Evolutionary conservation across 2,888 invertebrate species (phyloP), one percentile per base, ranked within the genome.

Genomic region (Calameuta pallipes): DNA sequence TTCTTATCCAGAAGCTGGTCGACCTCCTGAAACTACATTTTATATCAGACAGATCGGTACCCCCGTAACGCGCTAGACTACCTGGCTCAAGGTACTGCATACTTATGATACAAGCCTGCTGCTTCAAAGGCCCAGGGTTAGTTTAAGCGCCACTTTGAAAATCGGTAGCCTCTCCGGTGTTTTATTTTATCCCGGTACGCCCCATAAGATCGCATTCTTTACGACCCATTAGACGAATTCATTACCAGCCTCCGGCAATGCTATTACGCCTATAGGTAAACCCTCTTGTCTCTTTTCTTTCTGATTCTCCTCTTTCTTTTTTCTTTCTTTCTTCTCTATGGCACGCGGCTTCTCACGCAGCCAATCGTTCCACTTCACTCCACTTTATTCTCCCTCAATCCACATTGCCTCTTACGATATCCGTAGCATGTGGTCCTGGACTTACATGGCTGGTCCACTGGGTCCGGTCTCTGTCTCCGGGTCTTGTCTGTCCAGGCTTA

Each of bases 151-250:
- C 85, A 83, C 86, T 85, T 56, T 83, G 86, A 84, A 86, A 89
- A 89, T 88, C 89, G 88, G 90, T 90, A 90, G 90, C 88, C 86
- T 87, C 85, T 81, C 81, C 83, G 85, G 87, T 90, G 88, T 90
- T 91, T 91, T 90, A 90, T 91, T 91, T 90, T 90, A 89, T 89
- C 88, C 88, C 86, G 15, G 88, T 86, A 83, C 88, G 89, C 89
- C 89, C 91, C 90, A 89, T 91, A 91, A 91, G 90, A 91, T 91
- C 91, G 89, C 90, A 91, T 91, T 91, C 90, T 90, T 91, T 91
- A 91, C 90, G 91, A 91, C 89, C 91, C 91, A 91, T 91, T 91
- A 90, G 90, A 91, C 90, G 90, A 91, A 91, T 91, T 91, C 91
- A 91, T 91, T 91, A 90, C 89, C 88, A 82, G 89, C 88, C 88